Evolutionary conservation across 2,113 vertebrate species (phyloP), one percentile per base, ranked within the genome.

Genomic region (Chionodraco myersi): DNA sequence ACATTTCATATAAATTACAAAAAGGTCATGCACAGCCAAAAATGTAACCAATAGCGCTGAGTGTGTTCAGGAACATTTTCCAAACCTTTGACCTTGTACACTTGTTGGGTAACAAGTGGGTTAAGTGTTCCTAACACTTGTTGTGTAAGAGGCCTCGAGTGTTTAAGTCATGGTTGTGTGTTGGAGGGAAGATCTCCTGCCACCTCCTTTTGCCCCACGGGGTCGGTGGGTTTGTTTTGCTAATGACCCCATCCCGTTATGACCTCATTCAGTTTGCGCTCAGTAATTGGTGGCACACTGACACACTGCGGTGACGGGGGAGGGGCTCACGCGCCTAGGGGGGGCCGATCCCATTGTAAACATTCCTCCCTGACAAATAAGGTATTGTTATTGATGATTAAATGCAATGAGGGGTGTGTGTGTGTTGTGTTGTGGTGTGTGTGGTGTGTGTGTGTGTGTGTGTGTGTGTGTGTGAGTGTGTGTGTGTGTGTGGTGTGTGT

Each of bases 221-320:
- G 90, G 87, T 88, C 67, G 49, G 53, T 6, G 79, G 91, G 89
- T 93, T 92, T 92, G 89, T 92, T 90, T 92, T 92, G 91, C 91
- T 92, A 92, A 94, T 91, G 88, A 92, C 90, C 87, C 88, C 88
- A 91, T 93, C 93, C 90, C 63, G 84, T 82, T 84, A 63, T 91
- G 92, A 92, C 92, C 92, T 93, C 92, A 93, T 94, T 94, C 79
- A 91, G 84, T 78, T 88, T 88, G 82, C 53, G 81, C 87, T 80
- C 75, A 53, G 83, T 92, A 92, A 91, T 92, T 93, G 91, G 88
- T 86, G 88, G 91, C 90, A 91, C 88, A 88, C 88, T 90, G 91
- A 92, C 86, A 88, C 70, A 78, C 84, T 76, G 91, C 7, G 9
- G 86, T 88, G 79, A 64, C 2, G 77, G 87, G 84, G 90, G 91